These are phyloP conservation scores for Odontesthes bonariensis DNA, from an alignment of 2,113 vertebrate genomes.

Conservation along the genomic window DNA sequence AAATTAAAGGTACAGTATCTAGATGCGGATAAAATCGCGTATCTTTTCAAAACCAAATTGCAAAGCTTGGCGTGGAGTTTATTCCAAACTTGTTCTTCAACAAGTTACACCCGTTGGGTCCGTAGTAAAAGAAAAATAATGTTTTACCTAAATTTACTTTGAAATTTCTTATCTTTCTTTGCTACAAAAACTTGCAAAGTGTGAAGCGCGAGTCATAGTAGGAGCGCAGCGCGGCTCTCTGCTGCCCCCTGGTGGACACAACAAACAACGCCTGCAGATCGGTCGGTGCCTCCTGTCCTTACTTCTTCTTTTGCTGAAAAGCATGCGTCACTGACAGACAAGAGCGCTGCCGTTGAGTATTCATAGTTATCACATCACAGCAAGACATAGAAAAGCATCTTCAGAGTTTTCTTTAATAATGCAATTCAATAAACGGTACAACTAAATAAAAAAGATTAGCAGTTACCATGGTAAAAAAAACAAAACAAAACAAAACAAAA, in stretches of 20 bases:
- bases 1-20: fast-evolving
- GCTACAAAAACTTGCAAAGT: background rate
- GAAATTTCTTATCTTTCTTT: too few relatives aligned
- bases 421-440: conserved; percentile 62
- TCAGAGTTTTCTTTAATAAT: conserved; percentile 59
- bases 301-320: too few relatives aligned
- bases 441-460: conserved; percentile 59
- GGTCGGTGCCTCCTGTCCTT: too few relatives aligned
- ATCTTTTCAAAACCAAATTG: background rate
- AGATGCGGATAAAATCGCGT: background rate
- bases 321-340: too few relatives aligned
- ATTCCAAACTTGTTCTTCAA: background rate
- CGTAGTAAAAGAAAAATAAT: background rate
- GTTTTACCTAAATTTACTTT: background rate
- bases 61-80: background rate
- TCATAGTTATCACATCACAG: background rate
- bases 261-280: too few relatives aligned
- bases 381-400: conserved; percentile 15
- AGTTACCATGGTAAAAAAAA: conserved; percentile 37
- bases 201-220: background rate
- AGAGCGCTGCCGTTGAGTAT: too few relatives aligned
- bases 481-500: conserved; percentile 42
- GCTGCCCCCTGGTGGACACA: conserved; percentile 49
- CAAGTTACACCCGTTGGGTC: background rate
- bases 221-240: conserved; percentile 4